Evolutionary conservation across 2,888 invertebrate species (phyloP).

Genomic region (Platycheirus albimanus): DNA sequence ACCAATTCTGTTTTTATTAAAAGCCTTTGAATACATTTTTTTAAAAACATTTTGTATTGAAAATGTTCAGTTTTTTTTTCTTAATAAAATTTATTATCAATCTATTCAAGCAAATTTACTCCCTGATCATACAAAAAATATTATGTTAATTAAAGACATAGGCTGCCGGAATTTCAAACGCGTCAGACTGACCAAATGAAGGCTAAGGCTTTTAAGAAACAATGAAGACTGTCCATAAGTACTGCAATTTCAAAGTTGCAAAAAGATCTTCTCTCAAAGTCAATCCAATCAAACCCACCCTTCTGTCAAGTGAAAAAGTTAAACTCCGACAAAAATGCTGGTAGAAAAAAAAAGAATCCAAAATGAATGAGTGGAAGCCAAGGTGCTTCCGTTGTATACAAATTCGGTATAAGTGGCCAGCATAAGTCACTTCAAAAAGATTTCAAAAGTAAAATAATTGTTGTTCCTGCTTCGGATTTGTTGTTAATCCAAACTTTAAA

Average conservation of each 20-base stretch:
- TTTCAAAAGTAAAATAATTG: constrained; percentile 16
- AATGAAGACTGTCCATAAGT: no score
- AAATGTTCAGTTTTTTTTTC: no score
- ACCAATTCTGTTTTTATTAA: no score
- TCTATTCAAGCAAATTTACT: no score
- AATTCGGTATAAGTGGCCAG: constrained; percentile 28
- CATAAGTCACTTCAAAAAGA: constrained; percentile 12
- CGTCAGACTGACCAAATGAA: no score
- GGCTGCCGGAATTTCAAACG: no score
- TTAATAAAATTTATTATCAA: no score
- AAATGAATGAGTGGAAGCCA: constrained; percentile 3
- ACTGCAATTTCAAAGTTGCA: neutral
- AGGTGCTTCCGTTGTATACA: constrained; percentile 57
- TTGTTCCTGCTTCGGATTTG: constrained; percentile 42
- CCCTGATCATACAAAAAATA: no score
- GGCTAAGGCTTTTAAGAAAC: no score
- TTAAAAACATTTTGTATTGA: no score
- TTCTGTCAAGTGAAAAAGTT: neutral
- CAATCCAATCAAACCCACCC: neutral
- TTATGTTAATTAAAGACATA: no score
- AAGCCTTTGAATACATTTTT: no score
- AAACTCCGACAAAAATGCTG: neutral
- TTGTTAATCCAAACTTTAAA: constrained; percentile 33
- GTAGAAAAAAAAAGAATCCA: neutral
- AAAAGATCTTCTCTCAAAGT: neutral